Evolutionary conservation across 2,797 vertebrate genomes (phyloP), one percentile per base, ranked within the genome.

Genomic region (Ptychobarbus kaznakovi): DNA sequence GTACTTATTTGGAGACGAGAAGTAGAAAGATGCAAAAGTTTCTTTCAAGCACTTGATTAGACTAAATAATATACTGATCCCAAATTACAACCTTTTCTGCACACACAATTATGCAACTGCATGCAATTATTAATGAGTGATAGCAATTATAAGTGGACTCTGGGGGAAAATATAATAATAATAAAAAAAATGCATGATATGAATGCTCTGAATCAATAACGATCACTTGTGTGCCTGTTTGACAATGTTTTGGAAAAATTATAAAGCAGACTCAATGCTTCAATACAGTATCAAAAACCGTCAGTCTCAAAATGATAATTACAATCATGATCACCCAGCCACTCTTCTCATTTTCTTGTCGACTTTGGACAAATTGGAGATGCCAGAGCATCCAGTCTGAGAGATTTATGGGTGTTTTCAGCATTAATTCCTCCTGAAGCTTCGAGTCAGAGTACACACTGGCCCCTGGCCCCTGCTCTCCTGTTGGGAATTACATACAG

Each of bases 381-480:
- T 88, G 84, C 83, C 81, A 53, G 63, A 81, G 65, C 66, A 56
- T 87, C 44, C 42, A 74, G 83, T 90, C 53, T 46, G 42, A 80
- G 83, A 69, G 25, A 89, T 89, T 89, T 85, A 88, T 89, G 65
- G 75, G 81, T 87, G 69, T 88, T 87, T 89, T 85, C 42, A 49
- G 61, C 53, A 84, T 88, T 81, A 82, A 90, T 85, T 88, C 89
- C 84, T 87, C 73, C 70, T 83, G 76, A 89, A 89, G 82, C 65
- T 87, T 88, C 76, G 81, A 91, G 89, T 90, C 86, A 86, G 74
- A 87, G 86, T 81, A 82, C 79, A 89, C 78, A 72, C 49, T 88
- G 85, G 42, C 81, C 86, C 74, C 63, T 80, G 73, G 81, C 72
- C 82, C 78, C 53, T 20, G 32, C 46, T 84, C 75, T 90, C 80